These are phyloP conservation scores for Nestor notabilis DNA, from an alignment of 2,113 vertebrate species.

Conservation along the genomic window DNA sequence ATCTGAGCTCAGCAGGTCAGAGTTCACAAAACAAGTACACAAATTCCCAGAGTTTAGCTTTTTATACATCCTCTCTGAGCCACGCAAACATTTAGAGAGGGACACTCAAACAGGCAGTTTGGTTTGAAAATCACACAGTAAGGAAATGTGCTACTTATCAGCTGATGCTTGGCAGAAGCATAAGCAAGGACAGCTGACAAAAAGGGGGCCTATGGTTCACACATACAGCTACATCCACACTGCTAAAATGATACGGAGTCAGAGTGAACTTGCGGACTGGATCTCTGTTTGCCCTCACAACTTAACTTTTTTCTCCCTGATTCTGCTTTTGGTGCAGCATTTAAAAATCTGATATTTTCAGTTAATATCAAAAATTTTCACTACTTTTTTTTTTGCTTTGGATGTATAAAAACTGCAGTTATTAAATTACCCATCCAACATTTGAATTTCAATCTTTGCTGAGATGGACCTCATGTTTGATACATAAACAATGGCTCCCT, in stretches of 20 bases:
- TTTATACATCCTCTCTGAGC: not conserved
- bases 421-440: not conserved
- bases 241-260: not conserved
- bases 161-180: not conserved
- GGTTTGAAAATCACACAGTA: not conserved
- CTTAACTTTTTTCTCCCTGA: not conserved
- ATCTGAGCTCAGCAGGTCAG: not conserved
- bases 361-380: not conserved
- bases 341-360: not conserved
- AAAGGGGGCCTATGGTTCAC: not conserved
- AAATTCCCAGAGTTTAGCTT: not conserved
- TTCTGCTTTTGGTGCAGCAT: not conserved
- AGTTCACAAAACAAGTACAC: not conserved
- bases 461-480: not conserved
- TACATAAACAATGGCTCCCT: not conserved
- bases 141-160: not conserved
- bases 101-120: not conserved
- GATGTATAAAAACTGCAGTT: not conserved
- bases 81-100: not conserved
- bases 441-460: not conserved
- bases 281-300: not conserved
- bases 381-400: rapidly evolving
- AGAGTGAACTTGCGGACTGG: not conserved
- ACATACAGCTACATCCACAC: not conserved
- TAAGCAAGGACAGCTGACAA: not conserved